Base-by-base conservation (phyloP, 2,113 vertebrate genomes). In the Pachycephala philippinensis region DNA sequence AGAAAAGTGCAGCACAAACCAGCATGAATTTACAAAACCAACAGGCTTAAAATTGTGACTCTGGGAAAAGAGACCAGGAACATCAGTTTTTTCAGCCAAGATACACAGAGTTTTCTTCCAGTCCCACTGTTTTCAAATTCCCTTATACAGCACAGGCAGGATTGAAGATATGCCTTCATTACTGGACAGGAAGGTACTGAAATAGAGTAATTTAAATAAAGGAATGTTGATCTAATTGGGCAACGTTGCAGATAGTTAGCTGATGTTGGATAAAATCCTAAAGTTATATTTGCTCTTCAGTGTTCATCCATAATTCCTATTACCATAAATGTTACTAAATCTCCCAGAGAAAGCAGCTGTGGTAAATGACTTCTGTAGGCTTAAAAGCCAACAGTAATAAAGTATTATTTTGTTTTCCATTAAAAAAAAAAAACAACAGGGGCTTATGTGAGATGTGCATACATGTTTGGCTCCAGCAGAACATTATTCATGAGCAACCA, bases 251-350 rank as follows among this genome's bases (percentile, higher is more conserved):
- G 60, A 86, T 7, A 93, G 39, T 31, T 52, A 94, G 85, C 56
- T 86, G 95, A 90, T 74, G 44, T 70, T 95, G 87, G 92, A 92
- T 71, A 75, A 94, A 94, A 84, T 83, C 87, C 95, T 86, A 5
- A 93, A 93, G 50, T 76, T 90, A 23, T 90, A 94, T 88, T 80
- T 93, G 60, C 60, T 90, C 39, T 93, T 86, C 47, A 19, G 35
- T 74, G 64, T 78, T 94, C 76, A 87, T 81, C 69, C 4, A 0
- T 94, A 95, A 87, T 87, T 95, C 76, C 66, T 94, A 78, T 89
- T 87, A 92, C 72, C n/a, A 86, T 79, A 88, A 96, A 77, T 16
- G 49, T 49, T 81, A 92, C 80, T 78, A 86, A 88, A 93, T 81
- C 85, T 92, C 52, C 68, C 79, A 81, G 40, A 83, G 76, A 87